A percentile compares a stretch with the other conserved stretches of the same genome.
phyloP scores from a whole-genome alignment of 2,888 invertebrate species.

The Vandiemenella viatica region DNA sequence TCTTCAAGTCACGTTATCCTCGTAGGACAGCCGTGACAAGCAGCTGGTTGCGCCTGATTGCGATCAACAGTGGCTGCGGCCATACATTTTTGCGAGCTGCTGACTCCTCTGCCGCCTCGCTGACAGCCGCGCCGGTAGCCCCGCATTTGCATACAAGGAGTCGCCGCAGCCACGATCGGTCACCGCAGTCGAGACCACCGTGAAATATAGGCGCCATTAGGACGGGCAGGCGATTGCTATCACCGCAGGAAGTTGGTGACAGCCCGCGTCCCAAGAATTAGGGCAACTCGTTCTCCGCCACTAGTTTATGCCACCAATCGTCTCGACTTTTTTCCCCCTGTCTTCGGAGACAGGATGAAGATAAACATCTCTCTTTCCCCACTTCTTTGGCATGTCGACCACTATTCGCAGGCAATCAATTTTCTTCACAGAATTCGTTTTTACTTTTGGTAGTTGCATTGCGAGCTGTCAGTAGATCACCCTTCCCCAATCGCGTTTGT shows the following conservation, averaged over 20 bases:
- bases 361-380: conserved; percentile 13
- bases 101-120: no score
- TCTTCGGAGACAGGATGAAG: background rate
- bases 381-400: conserved; percentile 7
- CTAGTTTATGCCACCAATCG: background rate
- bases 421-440: conserved; percentile 13
- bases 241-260: background rate
- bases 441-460: no score
- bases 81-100: background rate
- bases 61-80: background rate
- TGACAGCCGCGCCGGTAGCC: no score
- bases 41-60: background rate
- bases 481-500: background rate
- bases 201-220: background rate
- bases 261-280: background rate
- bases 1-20: background rate
- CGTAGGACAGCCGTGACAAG: background rate
- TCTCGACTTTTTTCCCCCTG: background rate
- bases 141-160: background rate
- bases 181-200: background rate
- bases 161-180: background rate
- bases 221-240: background rate
- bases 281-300: background rate
- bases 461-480: background rate
- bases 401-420: conserved; percentile 14